phyloP scores from a whole-genome alignment of 1,140 invertebrate genomes.

The Saccostrea cuccullata region DNA sequence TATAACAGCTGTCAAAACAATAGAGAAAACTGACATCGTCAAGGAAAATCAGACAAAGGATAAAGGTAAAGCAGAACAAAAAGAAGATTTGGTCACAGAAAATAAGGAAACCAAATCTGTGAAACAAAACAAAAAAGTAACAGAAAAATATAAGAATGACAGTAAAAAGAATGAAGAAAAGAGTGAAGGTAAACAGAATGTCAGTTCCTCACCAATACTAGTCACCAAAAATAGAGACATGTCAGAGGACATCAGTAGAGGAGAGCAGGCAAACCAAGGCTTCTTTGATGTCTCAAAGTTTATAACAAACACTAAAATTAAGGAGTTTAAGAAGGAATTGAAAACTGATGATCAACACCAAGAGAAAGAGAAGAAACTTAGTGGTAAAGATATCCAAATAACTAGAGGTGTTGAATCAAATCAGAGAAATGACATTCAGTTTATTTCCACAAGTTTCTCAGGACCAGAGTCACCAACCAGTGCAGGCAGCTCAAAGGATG shows the following conservation, averaged over 20 bases:
- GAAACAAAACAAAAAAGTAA: not conserved
- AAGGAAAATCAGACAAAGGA: not conserved
- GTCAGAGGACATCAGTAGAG: not conserved
- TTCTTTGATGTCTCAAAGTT: slow-evolving; percentile 21
- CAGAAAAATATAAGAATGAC: not conserved
- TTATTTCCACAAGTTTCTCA: slow-evolving; percentile 29
- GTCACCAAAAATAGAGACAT: not conserved
- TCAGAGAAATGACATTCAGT: not conserved
- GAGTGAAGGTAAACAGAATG: not conserved
- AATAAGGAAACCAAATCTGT: not conserved
- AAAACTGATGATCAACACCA: not conserved
- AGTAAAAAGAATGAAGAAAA: not conserved
- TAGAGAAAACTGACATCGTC: not conserved
- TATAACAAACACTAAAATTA: slow-evolving; percentile 15
- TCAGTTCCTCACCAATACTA: not conserved
- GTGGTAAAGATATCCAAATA: slow-evolving; percentile 11
- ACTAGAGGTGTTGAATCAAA: slow-evolving; percentile 1
- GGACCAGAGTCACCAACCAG: slow-evolving; percentile 21
- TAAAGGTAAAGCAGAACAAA: not conserved
- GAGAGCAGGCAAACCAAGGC: not conserved
- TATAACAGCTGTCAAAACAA: not conserved
- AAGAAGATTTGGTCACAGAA: not conserved
- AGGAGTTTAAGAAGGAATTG: slow-evolving; percentile 15
- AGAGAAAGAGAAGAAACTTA: not conserved
- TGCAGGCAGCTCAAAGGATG: not conserved